Evolutionary conservation across 2,797 vertebrate genomes (phyloP).

Genomic region (Tapirus indicus): DNA sequence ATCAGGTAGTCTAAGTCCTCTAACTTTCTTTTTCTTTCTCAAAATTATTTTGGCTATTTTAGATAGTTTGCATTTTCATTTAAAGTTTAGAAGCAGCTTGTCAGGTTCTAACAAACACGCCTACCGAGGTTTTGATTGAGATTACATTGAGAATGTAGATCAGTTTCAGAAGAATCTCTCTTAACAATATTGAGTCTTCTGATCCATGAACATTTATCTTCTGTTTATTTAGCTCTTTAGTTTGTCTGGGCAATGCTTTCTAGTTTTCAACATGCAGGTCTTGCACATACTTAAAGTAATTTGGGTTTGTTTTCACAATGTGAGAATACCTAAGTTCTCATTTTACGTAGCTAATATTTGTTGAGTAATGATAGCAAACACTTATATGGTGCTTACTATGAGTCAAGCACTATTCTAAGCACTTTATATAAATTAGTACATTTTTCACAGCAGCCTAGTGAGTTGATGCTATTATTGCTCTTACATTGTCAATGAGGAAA

Average conservation of each 20-base stretch:
- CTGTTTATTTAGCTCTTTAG: background rate
- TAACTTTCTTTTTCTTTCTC: background rate
- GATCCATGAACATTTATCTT: background rate
- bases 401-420: background rate
- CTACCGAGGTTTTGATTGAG: background rate
- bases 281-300: background rate
- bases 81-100: background rate
- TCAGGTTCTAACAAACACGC: background rate
- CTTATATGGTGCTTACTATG: background rate
- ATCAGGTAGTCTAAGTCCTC: background rate
- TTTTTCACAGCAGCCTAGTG: background rate
- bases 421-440: background rate
- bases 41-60: background rate
- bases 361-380: background rate
- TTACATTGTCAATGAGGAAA: background rate
- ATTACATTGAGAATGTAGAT: background rate
- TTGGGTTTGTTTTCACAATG: slow-evolving; percentile 4
- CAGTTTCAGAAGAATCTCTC: background rate
- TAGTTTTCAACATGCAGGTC: background rate
- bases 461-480: background rate
- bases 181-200: background rate
- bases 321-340: background rate
- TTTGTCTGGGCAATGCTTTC: background rate
- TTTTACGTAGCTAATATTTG: background rate
- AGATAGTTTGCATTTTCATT: slow-evolving; percentile 1